These are phyloP conservation scores for Phoronis australis DNA, from an alignment of 2,888 invertebrate genomes.

Conservation along the genomic window DNA sequence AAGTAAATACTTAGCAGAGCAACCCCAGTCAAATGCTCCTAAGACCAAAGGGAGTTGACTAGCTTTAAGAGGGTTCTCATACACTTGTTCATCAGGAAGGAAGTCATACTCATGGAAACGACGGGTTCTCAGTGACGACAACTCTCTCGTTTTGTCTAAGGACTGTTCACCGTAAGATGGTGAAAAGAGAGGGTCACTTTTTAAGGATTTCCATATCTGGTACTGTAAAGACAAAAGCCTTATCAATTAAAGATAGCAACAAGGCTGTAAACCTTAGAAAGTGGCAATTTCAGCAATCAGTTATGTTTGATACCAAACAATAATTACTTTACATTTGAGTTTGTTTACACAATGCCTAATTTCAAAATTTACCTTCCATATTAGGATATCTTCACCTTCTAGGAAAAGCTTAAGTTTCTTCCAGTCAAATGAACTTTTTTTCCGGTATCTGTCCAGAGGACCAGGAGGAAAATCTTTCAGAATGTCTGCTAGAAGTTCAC, in stretches of 20 bases:
- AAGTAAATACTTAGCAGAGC: conserved; percentile 45
- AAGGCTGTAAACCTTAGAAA: too few relatives aligned
- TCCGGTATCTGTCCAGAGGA: conserved; percentile 74
- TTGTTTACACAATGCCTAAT: neutral
- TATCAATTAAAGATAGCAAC: too few relatives aligned
- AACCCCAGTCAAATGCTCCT: conserved; percentile 51
- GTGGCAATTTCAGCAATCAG: too few relatives aligned
- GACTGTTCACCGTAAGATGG: conserved; percentile 61
- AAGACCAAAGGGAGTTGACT: conserved; percentile 40
- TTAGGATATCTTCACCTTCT: conserved; percentile 70
- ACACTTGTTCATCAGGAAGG: conserved; percentile 58
- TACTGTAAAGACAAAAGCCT: conserved; percentile 60
- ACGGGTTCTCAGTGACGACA: conserved; percentile 54
- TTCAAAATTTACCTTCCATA: conserved; percentile 74
- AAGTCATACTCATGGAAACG: conserved; percentile 65
- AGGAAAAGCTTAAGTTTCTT: conserved; percentile 74
- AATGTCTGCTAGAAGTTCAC: neutral
- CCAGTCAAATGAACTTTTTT: conserved; percentile 78
- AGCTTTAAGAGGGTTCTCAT: conserved; percentile 44
- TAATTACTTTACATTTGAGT: too few relatives aligned
- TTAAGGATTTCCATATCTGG: conserved; percentile 71
- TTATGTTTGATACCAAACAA: neutral
- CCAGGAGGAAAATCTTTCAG: conserved; percentile 56
- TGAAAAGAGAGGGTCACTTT: conserved; percentile 74
- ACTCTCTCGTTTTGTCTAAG: conserved; percentile 63